Conservation (phyloP, 2,113 vertebrate species). For the Tenebrosternarchus preto region DNA sequence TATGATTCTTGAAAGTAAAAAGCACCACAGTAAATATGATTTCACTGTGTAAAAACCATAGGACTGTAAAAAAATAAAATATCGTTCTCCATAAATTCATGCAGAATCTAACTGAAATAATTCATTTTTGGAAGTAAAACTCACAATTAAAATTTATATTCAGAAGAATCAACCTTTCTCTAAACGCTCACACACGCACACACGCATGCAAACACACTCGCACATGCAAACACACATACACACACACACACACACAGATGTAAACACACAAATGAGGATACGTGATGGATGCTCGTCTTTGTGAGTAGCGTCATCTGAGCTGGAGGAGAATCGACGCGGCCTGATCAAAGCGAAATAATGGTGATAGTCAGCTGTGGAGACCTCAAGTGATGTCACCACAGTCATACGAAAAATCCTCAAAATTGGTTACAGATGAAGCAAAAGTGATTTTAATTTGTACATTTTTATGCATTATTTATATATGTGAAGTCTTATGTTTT, state of each 20-base stretch:
- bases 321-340: conserved; percentile 7
- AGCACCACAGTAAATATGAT: too few relatives aligned
- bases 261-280: neutral
- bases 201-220: neutral
- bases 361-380: conserved; percentile 20
- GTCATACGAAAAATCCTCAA: neutral
- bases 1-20: too few relatives aligned
- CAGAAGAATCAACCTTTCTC: neutral
- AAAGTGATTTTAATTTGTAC: too few relatives aligned
- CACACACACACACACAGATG: conserved; percentile 11
- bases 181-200: neutral
- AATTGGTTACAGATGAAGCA: neutral
- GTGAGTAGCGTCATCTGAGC: conserved; percentile 9
- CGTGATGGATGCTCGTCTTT: conserved; percentile 40
- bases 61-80: too few relatives aligned
- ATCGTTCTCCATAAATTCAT: too few relatives aligned
- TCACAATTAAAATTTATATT: neutral
- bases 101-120: too few relatives aligned
- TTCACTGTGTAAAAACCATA: too few relatives aligned
- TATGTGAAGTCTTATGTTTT: too few relatives aligned
- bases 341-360: conserved; percentile 40
- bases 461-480: too few relatives aligned
- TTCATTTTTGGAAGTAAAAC: neutral
- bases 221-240: conserved; percentile 5
- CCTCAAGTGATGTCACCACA: neutral